These are phyloP conservation scores for Centroberyx gerrardi DNA, from an alignment of 2,797 vertebrate species.

Conservation along the genomic window DNA sequence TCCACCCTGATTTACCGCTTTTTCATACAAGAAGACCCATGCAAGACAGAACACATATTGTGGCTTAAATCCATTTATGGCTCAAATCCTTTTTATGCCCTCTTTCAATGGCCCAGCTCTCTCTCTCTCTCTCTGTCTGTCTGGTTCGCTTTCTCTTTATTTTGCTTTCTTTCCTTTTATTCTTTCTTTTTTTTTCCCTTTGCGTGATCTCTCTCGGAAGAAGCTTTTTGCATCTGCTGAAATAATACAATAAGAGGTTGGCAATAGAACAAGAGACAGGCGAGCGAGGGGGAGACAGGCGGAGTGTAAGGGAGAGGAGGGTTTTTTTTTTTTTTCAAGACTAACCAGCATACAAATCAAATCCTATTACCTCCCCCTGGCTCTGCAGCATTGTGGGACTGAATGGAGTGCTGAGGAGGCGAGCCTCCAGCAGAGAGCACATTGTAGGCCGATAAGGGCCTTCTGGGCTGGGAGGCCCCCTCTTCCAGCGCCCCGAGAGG, in stretches of 20 bases:
- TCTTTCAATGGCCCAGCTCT: conserved; percentile 50
- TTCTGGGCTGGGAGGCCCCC: conserved; percentile 74
- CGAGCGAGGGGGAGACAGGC: conserved; percentile 55
- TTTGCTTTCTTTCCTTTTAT: conserved; percentile 44
- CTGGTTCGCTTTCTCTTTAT: conserved; percentile 24
- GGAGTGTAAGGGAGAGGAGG: conserved; percentile 51
- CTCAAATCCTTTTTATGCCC: conserved; percentile 59
- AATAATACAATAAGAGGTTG: conserved; percentile 70
- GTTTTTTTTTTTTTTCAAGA: conserved; percentile 74
- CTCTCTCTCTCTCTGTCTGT: conserved; percentile 42
- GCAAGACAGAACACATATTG: conserved; percentile 68
- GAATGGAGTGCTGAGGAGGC: conserved; percentile 82
- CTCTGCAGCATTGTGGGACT: conserved; percentile 81
- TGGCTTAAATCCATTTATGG: conserved; percentile 56
- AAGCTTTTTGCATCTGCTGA: conserved; percentile 73
- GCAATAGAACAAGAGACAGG: conserved; percentile 61
- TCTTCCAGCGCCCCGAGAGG: conserved; percentile 76
- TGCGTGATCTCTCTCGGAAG: conserved; percentile 55
- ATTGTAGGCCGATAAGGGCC: conserved; percentile 85
- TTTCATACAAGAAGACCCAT: conserved; percentile 48
- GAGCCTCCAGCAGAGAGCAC: conserved; percentile 84
- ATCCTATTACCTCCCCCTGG: conserved; percentile 86
- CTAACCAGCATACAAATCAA: conserved; percentile 86
- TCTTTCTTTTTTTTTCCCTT: conserved; percentile 38
- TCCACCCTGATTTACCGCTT: conserved; percentile 58